Base-by-base conservation (phyloP, 2,113 vertebrate species). In the Corydoras maculifer region DNA sequence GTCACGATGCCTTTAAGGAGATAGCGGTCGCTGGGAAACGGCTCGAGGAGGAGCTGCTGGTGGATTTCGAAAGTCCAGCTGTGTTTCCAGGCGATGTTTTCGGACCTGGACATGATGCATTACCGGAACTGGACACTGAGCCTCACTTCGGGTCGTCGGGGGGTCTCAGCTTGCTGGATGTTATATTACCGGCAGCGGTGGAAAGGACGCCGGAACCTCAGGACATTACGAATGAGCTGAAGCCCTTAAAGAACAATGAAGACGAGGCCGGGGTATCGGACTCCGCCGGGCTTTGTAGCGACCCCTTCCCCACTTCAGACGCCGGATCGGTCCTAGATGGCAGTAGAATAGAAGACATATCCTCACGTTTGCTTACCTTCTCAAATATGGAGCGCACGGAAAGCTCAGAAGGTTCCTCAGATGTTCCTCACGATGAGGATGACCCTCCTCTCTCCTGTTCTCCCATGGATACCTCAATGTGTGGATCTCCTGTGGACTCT, bases 401-500 rank as follows among this genome's bases (percentile, higher is more conserved):
- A 25, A 25, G 18, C 35, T 5, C 35, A 43, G 35, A 43, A 35
- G 75, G 75, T 65, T 78, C 74, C 75, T 9, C 62, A 0, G 31
- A 63, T 31, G 10, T 63, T 73, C 75, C 84, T 9, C 58, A 62
- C 63, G 80, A 83, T 65, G 82, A 82, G 63, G 43, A 55, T 1
- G 82, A 87, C 10, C 69, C 82, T 0, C 82, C 86, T 0, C 69
- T 91, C 30, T 90, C 91, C 0, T 92, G 88, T 83, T 80, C 94
- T 67, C 88, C 92, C 9, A 72, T 89, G 50, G 83, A 89, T n/a
- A 87, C 87, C 54, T 91, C 93, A 63, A 66, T 89, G 62, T 90
- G 90, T 76, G 85, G 85, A 35, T 90, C 91, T 7, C 80, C 88
- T 71, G 83, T 82, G 75, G 84, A 79, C 12, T 68, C 50, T 12